Conservation (phyloP, 1,140 invertebrate genomes). For the Bombus fervidus region DNA sequence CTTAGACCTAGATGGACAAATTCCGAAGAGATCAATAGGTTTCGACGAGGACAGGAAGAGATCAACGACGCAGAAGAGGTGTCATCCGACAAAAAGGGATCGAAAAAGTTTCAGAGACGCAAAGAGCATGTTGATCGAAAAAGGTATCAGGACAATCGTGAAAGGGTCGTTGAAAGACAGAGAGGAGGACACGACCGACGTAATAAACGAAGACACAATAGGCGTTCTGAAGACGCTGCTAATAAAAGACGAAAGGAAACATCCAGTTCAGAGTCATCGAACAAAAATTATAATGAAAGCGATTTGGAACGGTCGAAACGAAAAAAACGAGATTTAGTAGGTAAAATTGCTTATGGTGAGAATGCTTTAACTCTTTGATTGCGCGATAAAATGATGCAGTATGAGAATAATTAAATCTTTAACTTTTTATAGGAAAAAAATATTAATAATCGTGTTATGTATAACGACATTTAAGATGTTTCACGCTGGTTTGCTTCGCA, state of each 20-base stretch:
- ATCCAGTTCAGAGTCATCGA: background rate
- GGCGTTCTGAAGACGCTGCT: background rate
- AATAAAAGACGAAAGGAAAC: background rate
- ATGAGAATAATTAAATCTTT: background rate
- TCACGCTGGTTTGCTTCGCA: background rate
- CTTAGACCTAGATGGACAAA: background rate
- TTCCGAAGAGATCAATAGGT: slow-evolving; percentile 12
- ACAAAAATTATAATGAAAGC: background rate
- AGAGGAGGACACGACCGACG: background rate
- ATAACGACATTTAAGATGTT: too few relatives aligned
- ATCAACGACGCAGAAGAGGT: background rate
- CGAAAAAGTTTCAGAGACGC: background rate
- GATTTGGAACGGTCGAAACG: background rate
- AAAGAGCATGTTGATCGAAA: background rate
- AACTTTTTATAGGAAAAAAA: background rate
- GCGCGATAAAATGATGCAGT: too few relatives aligned
- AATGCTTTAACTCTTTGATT: background rate
- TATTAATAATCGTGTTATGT: background rate
- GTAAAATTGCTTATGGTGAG: background rate
- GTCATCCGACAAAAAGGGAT: background rate
- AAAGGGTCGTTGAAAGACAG: background rate
- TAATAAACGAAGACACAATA: background rate
- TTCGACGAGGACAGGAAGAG: background rate
- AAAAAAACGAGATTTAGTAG: background rate
- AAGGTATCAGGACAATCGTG: slow-evolving; percentile 1